phyloP scores from a whole-genome alignment of 2,113 vertebrate genomes.

The Setophaga coronata region DNA sequence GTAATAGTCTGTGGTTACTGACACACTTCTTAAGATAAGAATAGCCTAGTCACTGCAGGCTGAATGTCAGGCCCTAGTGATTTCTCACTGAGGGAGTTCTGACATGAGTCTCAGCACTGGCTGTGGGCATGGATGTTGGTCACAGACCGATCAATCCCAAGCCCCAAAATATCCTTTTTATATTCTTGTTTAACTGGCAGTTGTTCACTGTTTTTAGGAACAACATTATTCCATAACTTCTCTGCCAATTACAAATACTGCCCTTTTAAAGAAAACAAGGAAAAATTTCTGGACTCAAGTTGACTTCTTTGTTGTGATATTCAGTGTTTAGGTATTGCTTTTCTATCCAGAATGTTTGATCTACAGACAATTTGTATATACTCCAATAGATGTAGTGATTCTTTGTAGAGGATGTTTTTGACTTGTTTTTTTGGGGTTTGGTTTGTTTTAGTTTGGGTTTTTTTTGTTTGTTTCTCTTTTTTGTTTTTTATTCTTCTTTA shows the following conservation, averaged over 20 bases:
- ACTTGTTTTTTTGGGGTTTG: neutral
- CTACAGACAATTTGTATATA: neutral
- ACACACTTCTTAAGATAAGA: neutral
- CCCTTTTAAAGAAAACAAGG: neutral
- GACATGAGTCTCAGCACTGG: neutral
- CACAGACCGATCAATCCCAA: neutral
- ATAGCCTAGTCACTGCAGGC: neutral
- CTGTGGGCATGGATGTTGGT: neutral
- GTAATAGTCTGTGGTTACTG: neutral
- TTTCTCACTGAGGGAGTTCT: neutral
- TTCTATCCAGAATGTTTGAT: neutral
- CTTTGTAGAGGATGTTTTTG: neutral
- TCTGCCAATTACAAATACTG: neutral
- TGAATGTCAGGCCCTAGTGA: neutral
- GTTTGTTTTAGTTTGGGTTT: neutral
- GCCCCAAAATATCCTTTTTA: neutral
- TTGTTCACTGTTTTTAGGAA: neutral
- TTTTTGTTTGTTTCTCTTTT: neutral
- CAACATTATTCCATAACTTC: neutral
- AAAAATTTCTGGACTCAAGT: neutral
- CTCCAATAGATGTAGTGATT: neutral
- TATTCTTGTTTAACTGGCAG: neutral
- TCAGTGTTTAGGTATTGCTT: neutral
- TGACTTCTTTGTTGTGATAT: neutral
- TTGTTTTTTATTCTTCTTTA: neutral